A percentile compares a stretch with the other conserved stretches of the same genome.
These are phyloP conservation scores for Pammene aurita DNA, from an alignment of 2,888 invertebrate species.

Conservation along the genomic window DNA sequence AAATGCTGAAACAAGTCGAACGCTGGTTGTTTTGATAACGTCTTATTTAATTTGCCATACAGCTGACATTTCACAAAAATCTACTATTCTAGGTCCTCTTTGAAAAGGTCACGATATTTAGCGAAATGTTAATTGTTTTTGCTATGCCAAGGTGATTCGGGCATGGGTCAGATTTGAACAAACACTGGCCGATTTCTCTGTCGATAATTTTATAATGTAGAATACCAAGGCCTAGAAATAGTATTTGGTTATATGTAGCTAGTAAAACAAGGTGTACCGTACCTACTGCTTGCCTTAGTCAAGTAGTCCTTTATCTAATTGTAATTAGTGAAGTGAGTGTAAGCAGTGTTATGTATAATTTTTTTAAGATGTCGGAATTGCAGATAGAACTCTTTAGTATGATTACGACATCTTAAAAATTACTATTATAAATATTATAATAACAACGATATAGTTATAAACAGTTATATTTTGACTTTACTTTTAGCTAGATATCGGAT, in stretches of 20 bases:
- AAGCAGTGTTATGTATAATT: too few species aligned
- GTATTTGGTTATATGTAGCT: neutral
- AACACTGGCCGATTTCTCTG: constrained; percentile 9
- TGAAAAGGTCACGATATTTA: constrained; percentile 60
- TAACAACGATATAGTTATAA: too few species aligned
- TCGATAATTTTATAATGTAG: neutral
- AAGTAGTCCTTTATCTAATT: too few species aligned
- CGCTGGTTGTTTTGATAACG: neutral
- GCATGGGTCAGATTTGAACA: constrained; percentile 38
- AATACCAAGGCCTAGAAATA: neutral
- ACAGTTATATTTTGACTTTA: too few species aligned
- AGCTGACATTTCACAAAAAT: constrained; percentile 17
- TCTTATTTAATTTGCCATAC: neutral
- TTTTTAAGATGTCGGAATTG: too few species aligned
- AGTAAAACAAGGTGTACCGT: too few species aligned
- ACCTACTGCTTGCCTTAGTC: too few species aligned
- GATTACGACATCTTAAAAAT: too few species aligned
- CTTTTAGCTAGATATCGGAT: too few species aligned
- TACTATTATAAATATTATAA: too few species aligned
- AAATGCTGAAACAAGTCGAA: constrained; percentile 14
- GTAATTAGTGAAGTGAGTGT: too few species aligned
- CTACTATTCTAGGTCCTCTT: constrained; percentile 44
- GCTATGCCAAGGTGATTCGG: constrained; percentile 58
- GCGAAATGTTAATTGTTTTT: constrained; percentile 60
- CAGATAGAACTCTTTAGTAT: too few species aligned